Percentiles rank a stretch among this genome's conserved stretches.
These are phyloP conservation scores for Elgaria multicarinata DNA, from an alignment of 2,113 vertebrate species.

Conservation along the genomic window DNA sequence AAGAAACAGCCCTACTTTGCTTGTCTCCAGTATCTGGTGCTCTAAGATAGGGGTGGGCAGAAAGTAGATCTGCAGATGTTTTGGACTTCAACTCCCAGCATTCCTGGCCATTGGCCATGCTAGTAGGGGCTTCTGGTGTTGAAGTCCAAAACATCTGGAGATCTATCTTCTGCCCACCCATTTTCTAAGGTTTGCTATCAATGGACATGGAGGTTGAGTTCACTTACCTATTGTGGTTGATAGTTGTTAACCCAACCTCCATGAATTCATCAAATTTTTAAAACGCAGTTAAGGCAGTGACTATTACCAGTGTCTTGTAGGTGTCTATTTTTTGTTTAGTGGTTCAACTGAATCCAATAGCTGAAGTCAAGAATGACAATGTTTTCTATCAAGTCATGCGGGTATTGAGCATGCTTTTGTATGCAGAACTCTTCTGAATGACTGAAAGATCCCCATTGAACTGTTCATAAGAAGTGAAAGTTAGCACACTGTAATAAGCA, in stretches of 20 bases:
- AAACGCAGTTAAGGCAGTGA: background rate
- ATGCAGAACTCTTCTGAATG: background rate
- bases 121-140: background rate
- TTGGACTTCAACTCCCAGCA: background rate
- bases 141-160: background rate
- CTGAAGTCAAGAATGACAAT: background rate
- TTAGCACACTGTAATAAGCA: background rate
- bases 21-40: background rate
- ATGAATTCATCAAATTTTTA: background rate
- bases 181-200: background rate
- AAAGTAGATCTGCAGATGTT: background rate
- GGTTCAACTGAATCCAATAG: background rate
- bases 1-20: background rate
- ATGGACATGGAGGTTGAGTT: background rate
- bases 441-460: constrained; percentile 1
- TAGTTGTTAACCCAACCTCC: background rate
- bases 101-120: background rate
- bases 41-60: background rate
- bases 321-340: background rate
- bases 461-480: background rate
- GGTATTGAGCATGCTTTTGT: background rate
- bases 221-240: background rate
- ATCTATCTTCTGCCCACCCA: too few species aligned
- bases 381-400: background rate
- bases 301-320: background rate